Conservation (phyloP, 2,113 vertebrate genomes). For the Carlito syrichta region DNA sequence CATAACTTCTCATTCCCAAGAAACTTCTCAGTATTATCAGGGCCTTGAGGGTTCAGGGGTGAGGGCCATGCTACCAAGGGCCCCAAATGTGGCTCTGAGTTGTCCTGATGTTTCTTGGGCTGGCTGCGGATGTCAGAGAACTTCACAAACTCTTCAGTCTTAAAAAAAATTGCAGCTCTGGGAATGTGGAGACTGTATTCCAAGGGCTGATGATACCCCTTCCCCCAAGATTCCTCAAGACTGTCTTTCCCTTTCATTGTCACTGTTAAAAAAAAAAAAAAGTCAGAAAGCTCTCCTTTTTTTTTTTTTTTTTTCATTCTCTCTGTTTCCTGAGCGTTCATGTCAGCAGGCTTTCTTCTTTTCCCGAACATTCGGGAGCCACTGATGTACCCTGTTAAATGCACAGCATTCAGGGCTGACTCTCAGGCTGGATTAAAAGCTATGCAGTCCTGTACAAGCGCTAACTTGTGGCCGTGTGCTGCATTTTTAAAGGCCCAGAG, state of each 20-base stretch:
- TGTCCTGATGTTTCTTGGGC: background rate
- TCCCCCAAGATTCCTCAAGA: fast-evolving
- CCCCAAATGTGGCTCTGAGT: background rate
- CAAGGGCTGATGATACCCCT: too few relatives aligned
- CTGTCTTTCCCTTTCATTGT: background rate
- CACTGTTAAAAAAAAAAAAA: background rate
- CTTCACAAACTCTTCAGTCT: background rate
- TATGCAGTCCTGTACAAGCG: background rate
- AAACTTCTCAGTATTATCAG: background rate
- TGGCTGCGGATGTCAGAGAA: background rate
- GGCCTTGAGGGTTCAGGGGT: background rate
- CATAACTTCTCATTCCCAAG: background rate
- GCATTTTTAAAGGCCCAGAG: conserved; percentile 42
- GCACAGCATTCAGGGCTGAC: background rate
- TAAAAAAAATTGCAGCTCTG: background rate
- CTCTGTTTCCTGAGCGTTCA: background rate
- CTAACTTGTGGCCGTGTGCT: background rate
- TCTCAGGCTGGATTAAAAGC: conserved; percentile 46
- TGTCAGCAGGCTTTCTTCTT: conserved; percentile 21
- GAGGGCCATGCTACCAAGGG: background rate
- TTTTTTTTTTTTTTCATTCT: background rate
- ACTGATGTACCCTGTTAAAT: conserved; percentile 24
- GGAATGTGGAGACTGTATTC: background rate
- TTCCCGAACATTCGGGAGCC: background rate
- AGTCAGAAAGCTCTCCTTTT: background rate